These are phyloP conservation scores for Sycophila sp. DNA, from an alignment of 1,140 invertebrate genomes.

Conservation along the genomic window DNA sequence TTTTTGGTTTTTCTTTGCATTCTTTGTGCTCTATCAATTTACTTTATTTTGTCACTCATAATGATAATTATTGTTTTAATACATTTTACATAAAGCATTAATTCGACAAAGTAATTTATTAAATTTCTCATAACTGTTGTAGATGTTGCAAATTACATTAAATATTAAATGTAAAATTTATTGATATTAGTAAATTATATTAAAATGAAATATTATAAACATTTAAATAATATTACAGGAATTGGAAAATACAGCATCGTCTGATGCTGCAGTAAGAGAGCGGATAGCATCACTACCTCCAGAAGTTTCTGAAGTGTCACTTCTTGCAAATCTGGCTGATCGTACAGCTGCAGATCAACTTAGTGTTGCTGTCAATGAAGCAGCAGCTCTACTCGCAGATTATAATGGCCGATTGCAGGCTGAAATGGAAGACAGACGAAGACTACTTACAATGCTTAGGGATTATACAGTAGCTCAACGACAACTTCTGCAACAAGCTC, in stretches of 20 bases:
- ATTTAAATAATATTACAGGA: constrained; percentile 75
- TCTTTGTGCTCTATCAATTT: no score
- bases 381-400: constrained; percentile 83
- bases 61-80: no score
- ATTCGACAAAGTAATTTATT: no score
- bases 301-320: constrained; percentile 91
- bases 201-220: constrained; percentile 1
- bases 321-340: constrained; percentile 84
- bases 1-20: constrained; percentile 16
- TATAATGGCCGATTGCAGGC: constrained; percentile 87
- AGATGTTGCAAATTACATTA: no score
- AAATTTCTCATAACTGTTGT: no score
- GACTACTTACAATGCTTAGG: constrained; percentile 84
- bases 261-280: constrained; percentile 90
- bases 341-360: constrained; percentile 78
- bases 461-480: constrained; percentile 88
- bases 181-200: constrained; percentile 4
- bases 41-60: no score
- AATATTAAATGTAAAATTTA: no score
- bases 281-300: constrained; percentile 92
- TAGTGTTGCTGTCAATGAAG: constrained; percentile 84
- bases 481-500: constrained; percentile 84
- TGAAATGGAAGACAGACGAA: constrained; percentile 89
- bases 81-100: no score
- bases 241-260: constrained; percentile 92